phyloP scores from a whole-genome alignment of 2,113 vertebrate genomes.

The Cinclus cinclus region DNA sequence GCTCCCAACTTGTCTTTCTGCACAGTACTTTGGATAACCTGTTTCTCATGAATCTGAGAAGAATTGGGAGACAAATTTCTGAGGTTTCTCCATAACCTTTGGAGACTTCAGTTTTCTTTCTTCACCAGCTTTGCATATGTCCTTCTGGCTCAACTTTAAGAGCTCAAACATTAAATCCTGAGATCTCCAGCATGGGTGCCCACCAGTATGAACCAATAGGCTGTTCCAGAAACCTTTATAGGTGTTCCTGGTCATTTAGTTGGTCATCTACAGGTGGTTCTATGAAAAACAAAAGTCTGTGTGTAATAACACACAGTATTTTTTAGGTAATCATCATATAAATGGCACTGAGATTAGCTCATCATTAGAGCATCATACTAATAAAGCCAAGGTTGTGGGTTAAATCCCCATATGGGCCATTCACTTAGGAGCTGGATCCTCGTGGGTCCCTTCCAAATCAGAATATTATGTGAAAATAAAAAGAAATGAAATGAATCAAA shows the following conservation, averaged over 20 bases:
- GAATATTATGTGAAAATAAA: neutral
- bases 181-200: neutral
- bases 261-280: neutral
- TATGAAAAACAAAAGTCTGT: neutral
- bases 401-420: neutral
- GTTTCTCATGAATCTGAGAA: neutral
- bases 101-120: neutral
- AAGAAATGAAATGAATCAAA: neutral
- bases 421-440: neutral
- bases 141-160: neutral
- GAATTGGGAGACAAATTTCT: neutral
- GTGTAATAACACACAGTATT: neutral
- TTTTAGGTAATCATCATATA: neutral
- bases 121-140: neutral
- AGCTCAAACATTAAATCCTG: neutral
- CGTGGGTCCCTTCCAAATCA: neutral
- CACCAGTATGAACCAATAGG: neutral
- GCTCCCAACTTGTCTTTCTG: neutral
- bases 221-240: neutral
- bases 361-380: neutral
- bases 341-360: neutral
- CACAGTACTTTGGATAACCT: neutral
- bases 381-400: neutral
- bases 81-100: neutral
- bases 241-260: neutral